Percentiles rank a stretch among this genome's conserved stretches.
Evolutionary conservation across 2,113 vertebrate species (phyloP).

Genomic region (Oophaga pumilio): DNA sequence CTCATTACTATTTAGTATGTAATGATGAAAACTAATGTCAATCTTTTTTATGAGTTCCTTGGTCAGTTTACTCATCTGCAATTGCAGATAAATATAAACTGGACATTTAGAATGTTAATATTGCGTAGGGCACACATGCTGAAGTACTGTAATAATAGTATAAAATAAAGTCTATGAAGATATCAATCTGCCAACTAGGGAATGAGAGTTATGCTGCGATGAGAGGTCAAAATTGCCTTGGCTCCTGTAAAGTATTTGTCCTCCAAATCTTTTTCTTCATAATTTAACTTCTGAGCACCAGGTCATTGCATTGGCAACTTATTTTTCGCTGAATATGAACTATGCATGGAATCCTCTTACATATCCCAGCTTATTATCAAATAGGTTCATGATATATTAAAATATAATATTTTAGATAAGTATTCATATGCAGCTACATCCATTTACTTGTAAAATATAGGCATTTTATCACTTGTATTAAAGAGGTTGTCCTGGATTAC

Average conservation of each 20-base stretch:
- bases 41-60: not conserved
- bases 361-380: not conserved
- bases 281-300: not conserved
- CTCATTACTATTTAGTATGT: too few species aligned
- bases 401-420: not conserved
- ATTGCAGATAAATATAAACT: not conserved
- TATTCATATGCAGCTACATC: not conserved
- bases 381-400: not conserved
- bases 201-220: not conserved
- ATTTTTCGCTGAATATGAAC: not conserved
- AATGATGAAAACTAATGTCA: too few species aligned
- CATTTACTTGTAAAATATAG: too few species aligned
- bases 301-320: not conserved
- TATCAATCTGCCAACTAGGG: not conserved
- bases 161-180: not conserved
- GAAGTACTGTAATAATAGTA: conserved; percentile 2
- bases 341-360: not conserved
- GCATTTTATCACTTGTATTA: too few species aligned
- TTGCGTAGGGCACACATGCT: not conserved
- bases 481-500: too few species aligned
- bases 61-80: not conserved
- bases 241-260: not conserved
- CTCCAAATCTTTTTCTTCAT: not conserved
- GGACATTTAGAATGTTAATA: not conserved
- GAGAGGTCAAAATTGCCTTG: not conserved